phyloP scores from a whole-genome alignment of 2,797 vertebrate genomes.

The Chrysolophus pictus region DNA sequence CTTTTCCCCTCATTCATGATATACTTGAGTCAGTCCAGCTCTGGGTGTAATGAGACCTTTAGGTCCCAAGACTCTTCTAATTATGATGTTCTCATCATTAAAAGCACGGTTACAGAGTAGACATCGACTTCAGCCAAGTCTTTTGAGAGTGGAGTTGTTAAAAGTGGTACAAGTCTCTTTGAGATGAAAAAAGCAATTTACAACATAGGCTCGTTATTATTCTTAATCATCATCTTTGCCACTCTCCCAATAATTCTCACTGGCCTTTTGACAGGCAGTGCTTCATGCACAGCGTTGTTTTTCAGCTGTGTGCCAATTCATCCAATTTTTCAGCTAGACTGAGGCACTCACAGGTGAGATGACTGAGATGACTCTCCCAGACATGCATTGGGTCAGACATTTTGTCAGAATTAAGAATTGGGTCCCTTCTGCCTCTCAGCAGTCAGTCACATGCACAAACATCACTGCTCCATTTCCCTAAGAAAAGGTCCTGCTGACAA shows the following conservation, averaged over 20 bases:
- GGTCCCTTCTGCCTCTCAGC: background rate
- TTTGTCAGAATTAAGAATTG: background rate
- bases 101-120: background rate
- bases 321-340: background rate
- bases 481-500: background rate
- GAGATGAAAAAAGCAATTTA: slow-evolving; percentile 12
- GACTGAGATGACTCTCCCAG: background rate
- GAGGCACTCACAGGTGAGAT: background rate
- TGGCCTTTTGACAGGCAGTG: background rate
- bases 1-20: background rate
- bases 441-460: background rate
- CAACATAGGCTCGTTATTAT: slow-evolving; percentile 3
- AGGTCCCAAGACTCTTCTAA: slow-evolving; percentile 6
- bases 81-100: slow-evolving; percentile 9
- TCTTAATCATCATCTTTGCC: background rate
- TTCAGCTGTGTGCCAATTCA: background rate
- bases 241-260: background rate
- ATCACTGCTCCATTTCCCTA: background rate
- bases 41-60: background rate
- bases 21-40: background rate
- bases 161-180: background rate
- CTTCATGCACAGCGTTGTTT: background rate
- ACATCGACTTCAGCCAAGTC: background rate
- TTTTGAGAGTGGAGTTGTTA: background rate
- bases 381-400: fast-evolving